Percentiles rank a stretch among this genome's conserved stretches.
Conservation (phyloP, 2,888 invertebrate genomes). For the Nebria brevicollis region DNA sequence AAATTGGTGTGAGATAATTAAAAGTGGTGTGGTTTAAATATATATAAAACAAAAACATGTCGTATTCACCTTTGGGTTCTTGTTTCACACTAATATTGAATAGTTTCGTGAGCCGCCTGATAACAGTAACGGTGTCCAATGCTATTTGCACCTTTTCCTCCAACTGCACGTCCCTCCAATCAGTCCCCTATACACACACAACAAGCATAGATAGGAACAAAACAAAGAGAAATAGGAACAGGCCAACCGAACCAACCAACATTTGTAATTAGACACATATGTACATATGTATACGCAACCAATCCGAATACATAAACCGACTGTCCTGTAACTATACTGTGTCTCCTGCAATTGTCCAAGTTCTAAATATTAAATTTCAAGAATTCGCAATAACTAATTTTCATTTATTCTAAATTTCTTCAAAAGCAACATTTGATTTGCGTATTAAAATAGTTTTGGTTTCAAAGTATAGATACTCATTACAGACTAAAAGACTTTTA, state of each 20-base stretch:
- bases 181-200: conserved; percentile 51
- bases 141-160: conserved; percentile 57
- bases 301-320: background rate
- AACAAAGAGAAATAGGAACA: conserved; percentile 17
- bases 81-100: conserved; percentile 59
- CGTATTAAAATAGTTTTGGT: too few relatives aligned
- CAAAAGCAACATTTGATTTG: too few relatives aligned
- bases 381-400: too few relatives aligned
- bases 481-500: too few relatives aligned
- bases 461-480: too few relatives aligned
- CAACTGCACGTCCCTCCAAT: conserved; percentile 53
- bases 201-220: conserved; percentile 10
- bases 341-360: background rate
- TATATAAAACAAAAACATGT: background rate
- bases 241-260: conserved; percentile 3
- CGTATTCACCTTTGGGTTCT: conserved; percentile 56
- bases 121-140: conserved; percentile 56
- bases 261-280: conserved; percentile 4
- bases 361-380: too few relatives aligned
- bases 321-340: background rate
- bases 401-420: too few relatives aligned
- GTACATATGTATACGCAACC: background rate
- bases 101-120: conserved; percentile 59
- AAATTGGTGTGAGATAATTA: too few relatives aligned
- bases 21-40: too few relatives aligned